These are phyloP conservation scores for Onychomys arenicola DNA, from an alignment of 2,797 vertebrate species.

Conservation along the genomic window DNA sequence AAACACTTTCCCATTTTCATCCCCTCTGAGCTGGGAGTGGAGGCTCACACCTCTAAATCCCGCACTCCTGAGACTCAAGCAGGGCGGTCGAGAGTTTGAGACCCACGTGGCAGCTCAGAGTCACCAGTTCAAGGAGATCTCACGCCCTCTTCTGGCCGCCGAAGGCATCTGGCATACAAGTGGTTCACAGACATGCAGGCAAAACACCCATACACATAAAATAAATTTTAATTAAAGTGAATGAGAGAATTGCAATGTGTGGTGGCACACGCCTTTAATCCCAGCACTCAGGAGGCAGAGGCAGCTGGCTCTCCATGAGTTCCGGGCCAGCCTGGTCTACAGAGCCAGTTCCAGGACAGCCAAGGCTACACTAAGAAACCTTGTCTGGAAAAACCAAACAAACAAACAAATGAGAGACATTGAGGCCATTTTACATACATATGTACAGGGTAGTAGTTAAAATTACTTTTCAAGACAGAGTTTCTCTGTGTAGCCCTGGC, in stretches of 20 bases:
- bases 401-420: neutral
- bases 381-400: neutral
- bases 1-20: neutral
- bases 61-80: neutral
- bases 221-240: neutral
- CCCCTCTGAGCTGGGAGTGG: neutral
- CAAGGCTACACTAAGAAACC: neutral
- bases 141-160: neutral
- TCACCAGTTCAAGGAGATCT: no score
- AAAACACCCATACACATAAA: neutral
- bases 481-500: neutral
- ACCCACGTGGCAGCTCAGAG: neutral
- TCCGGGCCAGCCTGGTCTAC: neutral
- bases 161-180: neutral
- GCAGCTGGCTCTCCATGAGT: neutral
- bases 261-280: neutral
- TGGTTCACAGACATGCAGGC: neutral
- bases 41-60: neutral
- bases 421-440: neutral
- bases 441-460: neutral
- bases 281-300: neutral
- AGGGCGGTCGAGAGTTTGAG: neutral
- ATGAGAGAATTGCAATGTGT: neutral
- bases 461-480: neutral
- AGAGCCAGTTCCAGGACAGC: neutral